Percentiles rank a stretch among this genome's conserved stretches.
phyloP scores from a whole-genome alignment of 1,140 invertebrate genomes.

The Triops longicaudatus region DNA sequence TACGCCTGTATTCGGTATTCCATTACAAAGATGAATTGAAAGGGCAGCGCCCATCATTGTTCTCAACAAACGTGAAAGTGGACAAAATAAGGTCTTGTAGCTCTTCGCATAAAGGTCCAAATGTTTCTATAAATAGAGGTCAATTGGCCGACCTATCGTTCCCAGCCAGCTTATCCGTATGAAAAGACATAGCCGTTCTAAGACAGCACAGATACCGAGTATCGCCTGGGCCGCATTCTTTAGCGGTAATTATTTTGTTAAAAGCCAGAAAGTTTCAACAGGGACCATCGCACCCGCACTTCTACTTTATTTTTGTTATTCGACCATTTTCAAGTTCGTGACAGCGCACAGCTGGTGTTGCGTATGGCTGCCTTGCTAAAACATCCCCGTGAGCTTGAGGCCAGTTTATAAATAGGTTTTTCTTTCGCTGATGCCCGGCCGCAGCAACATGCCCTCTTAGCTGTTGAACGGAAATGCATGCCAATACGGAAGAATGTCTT shows the following conservation, averaged over 20 bases:
- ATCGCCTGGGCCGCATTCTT: neutral
- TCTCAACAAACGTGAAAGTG: neutral
- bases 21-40: neutral
- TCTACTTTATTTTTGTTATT: neutral
- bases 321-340: constrained; percentile 1
- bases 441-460: neutral
- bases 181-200: too few relatives aligned
- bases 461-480: neutral
- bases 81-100: neutral
- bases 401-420: neutral
- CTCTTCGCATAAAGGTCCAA: too few relatives aligned
- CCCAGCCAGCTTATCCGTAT: neutral
- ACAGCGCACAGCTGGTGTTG: neutral
- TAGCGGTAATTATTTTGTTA: neutral
- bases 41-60: constrained; percentile 1
- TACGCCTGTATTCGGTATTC: neutral
- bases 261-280: neutral
- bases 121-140: neutral
- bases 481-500: constrained; percentile 8
- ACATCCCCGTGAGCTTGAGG: neutral
- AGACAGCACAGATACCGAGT: too few relatives aligned
- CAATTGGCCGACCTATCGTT: neutral
- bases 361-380: constrained; percentile 4
- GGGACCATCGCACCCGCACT: neutral
- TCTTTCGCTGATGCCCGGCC: neutral